These are phyloP conservation scores for Cotesia typhae DNA, from an alignment of 1,140 invertebrate species.

Conservation along the genomic window DNA sequence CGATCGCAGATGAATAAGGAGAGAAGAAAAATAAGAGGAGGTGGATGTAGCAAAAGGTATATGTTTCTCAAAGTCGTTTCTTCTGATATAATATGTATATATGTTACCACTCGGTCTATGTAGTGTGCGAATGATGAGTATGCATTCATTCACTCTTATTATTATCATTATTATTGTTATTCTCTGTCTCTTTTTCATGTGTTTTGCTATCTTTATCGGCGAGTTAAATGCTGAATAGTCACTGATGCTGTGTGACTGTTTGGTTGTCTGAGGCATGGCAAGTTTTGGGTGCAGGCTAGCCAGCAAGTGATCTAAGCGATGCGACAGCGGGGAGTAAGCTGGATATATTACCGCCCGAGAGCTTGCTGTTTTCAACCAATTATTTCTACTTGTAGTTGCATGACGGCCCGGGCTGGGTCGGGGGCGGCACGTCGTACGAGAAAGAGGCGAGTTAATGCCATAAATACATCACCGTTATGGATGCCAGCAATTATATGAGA, in stretches of 20 bases:
- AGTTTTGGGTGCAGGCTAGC: constrained; percentile 51
- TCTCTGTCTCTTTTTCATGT: no score
- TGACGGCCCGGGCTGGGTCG: constrained; percentile 51
- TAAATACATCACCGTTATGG: constrained; percentile 67
- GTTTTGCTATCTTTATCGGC: no score
- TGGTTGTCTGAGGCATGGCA: constrained; percentile 29
- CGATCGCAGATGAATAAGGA: constrained; percentile 16
- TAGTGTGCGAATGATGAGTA: no score
- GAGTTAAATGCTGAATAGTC: no score
- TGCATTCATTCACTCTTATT: no score
- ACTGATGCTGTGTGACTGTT: no score
- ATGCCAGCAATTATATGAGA: constrained; percentile 66
- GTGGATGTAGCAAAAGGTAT: constrained; percentile 15
- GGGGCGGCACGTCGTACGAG: constrained; percentile 52
- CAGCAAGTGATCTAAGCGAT: constrained; percentile 62
- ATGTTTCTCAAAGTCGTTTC: not conserved
- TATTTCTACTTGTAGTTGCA: constrained; percentile 66
- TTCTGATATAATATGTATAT: not conserved
- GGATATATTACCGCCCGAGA: constrained; percentile 63
- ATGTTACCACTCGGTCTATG: not conserved
- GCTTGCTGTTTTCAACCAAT: constrained; percentile 64
- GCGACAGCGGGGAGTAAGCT: constrained; percentile 65
- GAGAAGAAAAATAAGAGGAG: constrained; percentile 27
- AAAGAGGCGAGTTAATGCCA: constrained; percentile 65
- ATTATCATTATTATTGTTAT: no score